A percentile compares a stretch with the other conserved stretches of the same genome.
Evolutionary conservation across 1,140 invertebrate species (phyloP).

Genomic region (Drosophila nebulosa): DNA sequence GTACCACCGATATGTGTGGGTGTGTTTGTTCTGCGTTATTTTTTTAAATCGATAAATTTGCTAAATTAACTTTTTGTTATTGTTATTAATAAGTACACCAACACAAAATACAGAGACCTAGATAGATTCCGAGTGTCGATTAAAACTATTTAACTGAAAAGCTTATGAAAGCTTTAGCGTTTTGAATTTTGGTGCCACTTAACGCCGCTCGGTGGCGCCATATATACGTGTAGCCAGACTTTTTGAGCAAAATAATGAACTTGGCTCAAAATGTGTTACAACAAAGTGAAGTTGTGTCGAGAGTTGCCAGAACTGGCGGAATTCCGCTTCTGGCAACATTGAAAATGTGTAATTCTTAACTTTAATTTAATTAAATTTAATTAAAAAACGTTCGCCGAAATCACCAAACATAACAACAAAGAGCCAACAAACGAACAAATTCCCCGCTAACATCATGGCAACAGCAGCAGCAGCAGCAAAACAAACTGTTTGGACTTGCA

Average conservation of each 20-base stretch:
- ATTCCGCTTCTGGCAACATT: neutral
- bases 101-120: neutral
- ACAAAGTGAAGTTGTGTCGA: neutral
- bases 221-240: neutral
- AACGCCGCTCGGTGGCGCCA: neutral
- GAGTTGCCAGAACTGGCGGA: neutral
- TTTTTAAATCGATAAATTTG: neutral
- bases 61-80: neutral
- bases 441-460: neutral
- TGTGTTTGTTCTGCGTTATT: neutral
- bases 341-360: constrained; percentile 1
- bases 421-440: neutral
- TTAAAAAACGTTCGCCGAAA: neutral
- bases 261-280: neutral
- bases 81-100: neutral
- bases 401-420: neutral
- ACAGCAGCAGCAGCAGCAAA: neutral
- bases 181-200: neutral
- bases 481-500: neutral
- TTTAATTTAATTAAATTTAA: neutral
- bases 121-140: no score
- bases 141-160: neutral
- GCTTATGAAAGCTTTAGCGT: neutral
- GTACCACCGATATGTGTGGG: neutral
- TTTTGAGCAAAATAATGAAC: no score